Conservation (phyloP, 2,797 vertebrate species). For the Pseudotriccus pelzelni region DNA sequence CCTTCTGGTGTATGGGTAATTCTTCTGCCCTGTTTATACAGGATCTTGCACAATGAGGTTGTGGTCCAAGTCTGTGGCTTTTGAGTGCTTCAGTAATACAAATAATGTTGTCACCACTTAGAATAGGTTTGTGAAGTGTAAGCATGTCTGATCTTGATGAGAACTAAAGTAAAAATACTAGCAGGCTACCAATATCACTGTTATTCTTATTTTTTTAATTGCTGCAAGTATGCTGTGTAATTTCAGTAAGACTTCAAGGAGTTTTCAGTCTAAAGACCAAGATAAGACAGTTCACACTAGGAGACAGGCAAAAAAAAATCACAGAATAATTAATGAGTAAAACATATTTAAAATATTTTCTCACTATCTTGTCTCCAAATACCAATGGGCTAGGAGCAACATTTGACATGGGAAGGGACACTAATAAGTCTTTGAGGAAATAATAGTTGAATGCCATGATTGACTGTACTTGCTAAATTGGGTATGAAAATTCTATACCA, state of each 20-base stretch:
- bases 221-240: not conserved
- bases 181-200: not conserved
- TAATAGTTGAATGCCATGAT: not conserved
- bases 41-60: constrained; percentile 40
- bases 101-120: constrained; percentile 40
- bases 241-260: not conserved
- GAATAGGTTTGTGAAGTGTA: constrained; percentile 5
- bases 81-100: constrained; percentile 10
- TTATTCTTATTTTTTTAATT: not conserved
- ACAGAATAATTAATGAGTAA: not conserved
- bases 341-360: not conserved
- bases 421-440: not conserved
- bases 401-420: not conserved
- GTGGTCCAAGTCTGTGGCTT: constrained; percentile 16
- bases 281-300: not conserved
- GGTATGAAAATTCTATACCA: not conserved
- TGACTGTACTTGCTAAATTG: not conserved
- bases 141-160: not conserved
- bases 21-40: not conserved
- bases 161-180: not conserved
- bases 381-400: not conserved
- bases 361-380: not conserved
- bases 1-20: not conserved
- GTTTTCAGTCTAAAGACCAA: not conserved
- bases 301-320: not conserved